Percentiles rank a stretch among this genome's conserved stretches.
These are phyloP conservation scores for Euleptes europaea DNA, from an alignment of 2,113 vertebrate genomes.

Conservation along the genomic window DNA sequence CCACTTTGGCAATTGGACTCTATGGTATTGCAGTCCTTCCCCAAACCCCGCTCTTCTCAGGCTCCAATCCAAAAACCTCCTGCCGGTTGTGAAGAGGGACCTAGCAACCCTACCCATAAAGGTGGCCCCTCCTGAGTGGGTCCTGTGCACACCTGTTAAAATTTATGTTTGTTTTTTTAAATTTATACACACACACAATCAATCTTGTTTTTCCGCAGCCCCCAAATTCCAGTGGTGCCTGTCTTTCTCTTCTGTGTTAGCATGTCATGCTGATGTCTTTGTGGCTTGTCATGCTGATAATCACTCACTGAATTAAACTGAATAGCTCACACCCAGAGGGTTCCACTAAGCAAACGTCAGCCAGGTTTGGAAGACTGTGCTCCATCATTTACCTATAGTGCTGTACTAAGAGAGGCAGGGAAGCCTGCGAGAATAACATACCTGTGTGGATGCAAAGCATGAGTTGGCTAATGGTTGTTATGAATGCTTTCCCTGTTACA, in stretches of 20 bases:
- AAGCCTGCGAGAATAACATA: background rate
- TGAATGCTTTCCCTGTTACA: background rate
- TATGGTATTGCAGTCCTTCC: too few species aligned
- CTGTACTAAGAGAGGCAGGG: background rate
- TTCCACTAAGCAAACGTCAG: slow-evolving; percentile 10
- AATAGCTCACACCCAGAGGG: slow-evolving; percentile 17
- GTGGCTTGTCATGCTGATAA: slow-evolving; percentile 17
- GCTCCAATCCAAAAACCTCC: too few species aligned
- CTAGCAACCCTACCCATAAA: too few species aligned
- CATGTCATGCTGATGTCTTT: background rate
- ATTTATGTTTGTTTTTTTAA: too few species aligned
- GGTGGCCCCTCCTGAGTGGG: background rate
- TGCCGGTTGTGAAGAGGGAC: too few species aligned
- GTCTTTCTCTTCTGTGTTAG: background rate
- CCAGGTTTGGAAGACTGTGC: slow-evolving; percentile 13
- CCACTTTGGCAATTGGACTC: too few species aligned
- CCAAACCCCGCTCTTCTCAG: too few species aligned
- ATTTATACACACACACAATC: too few species aligned
- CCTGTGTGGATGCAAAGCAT: background rate
- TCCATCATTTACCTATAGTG: background rate
- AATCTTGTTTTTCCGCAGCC: too few species aligned
- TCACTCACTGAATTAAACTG: slow-evolving; percentile 4
- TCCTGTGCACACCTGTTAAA: background rate
- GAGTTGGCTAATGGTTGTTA: background rate
- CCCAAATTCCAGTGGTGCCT: background rate